Evolutionary conservation across 2,113 vertebrate species (phyloP), one percentile per base, ranked within the genome.

Genomic region (Cololabis saira): DNA sequence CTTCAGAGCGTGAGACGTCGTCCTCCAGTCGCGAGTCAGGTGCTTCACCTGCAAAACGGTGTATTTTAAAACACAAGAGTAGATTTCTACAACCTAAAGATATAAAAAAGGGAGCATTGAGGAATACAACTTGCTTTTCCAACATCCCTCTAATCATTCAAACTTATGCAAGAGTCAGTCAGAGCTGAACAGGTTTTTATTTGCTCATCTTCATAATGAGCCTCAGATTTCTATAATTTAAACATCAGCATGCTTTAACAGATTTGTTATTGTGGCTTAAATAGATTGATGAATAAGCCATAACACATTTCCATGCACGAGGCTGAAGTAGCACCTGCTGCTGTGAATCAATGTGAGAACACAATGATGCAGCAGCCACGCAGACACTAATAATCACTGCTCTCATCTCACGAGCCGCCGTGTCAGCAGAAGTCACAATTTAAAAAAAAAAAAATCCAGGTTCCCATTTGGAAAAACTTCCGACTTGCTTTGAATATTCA

Each of bases 1-100:
- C 81, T 92, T 95, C 84, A 99, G 84, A 30, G 98, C 98, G 0
- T 95, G 93, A 0, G 97, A 96, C 0, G 98, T 99, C 44, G 96
- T 96, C 76, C 96, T 95, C 98, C 98, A 99, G 91, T 99, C 98
- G 16, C 94, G 94, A 0, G 98, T 99, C 52, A 99, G 92, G 67
- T 99, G 97, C 74, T 99, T 99, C 22, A 99, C 97, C 98, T 99
- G 78, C 43, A 64, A 13, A 47, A 55, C 10, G 15, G 53, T 5
- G 16, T 17, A 40, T 33, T 54, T 9, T 42, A 17, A 37, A 4
- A 16, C n/a, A 18, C 10, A 41, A 12, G 54, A n/a, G 11, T 17
- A 18, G 16, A 47, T 12, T 9, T 2, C 10, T 11, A 15, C 45
- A 15, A 47, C 45, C 45, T 5, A 15, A 17, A 5, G 24, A 27